phyloP scores from a whole-genome alignment of 2,888 invertebrate species.

The Kryphioiulus occultus region DNA sequence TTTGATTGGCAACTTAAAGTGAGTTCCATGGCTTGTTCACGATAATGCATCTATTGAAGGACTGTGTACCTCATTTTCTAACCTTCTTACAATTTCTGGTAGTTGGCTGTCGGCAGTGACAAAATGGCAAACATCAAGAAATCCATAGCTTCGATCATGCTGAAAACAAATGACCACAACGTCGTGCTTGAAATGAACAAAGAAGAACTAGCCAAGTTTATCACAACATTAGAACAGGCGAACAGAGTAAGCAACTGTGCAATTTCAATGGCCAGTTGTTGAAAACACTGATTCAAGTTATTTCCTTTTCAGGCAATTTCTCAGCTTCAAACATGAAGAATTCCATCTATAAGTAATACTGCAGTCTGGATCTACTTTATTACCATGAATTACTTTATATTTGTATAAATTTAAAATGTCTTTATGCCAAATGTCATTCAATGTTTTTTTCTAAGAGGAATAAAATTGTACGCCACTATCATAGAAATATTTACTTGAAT shows the following conservation, averaged over 20 bases:
- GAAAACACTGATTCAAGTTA: neutral
- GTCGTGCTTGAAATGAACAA: constrained; percentile 59
- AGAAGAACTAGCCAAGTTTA: constrained; percentile 57
- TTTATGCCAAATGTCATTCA: too few species aligned
- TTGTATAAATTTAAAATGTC: neutral
- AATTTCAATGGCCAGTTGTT: neutral
- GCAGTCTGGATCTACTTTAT: neutral
- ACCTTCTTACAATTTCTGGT: constrained; percentile 20
- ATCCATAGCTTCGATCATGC: constrained; percentile 57
- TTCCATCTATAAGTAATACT: neutral
- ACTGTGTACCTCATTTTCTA: neutral
- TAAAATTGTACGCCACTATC: too few species aligned
- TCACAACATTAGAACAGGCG: constrained; percentile 46
- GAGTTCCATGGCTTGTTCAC: neutral
- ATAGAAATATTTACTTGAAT: too few species aligned
- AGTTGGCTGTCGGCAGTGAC: constrained; percentile 60
- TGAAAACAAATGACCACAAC: constrained; percentile 56
- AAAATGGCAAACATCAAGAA: constrained; percentile 59
- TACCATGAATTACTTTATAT: neutral
- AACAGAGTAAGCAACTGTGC: constrained; percentile 41
- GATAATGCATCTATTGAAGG: too few species aligned
- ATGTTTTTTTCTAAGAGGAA: too few species aligned
- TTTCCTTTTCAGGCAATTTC: neutral
- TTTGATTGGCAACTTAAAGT: constrained; percentile 62
- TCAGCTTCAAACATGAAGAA: neutral